Conservation (phyloP, 1,140 invertebrate species). For the Drosophila albomicans region DNA sequence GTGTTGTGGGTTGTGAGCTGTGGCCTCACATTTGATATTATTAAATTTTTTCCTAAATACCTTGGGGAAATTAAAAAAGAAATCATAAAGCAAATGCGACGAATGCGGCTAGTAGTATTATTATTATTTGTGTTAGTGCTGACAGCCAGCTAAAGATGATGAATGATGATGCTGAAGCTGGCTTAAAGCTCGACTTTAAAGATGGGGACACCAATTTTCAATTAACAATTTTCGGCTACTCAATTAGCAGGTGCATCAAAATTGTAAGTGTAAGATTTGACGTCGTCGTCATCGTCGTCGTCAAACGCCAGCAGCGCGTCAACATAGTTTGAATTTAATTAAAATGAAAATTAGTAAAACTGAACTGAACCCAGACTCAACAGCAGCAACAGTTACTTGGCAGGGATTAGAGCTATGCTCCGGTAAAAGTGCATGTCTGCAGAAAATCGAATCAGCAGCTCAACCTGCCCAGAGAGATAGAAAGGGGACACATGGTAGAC, state of each 20-base stretch:
- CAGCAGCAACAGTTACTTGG: conserved; percentile 74
- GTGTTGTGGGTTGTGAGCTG: background rate
- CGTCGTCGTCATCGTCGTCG: conserved; percentile 29
- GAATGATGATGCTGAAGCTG: conserved; percentile 16
- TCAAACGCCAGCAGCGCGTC: conserved; percentile 63
- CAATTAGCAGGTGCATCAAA: conserved; percentile 68
- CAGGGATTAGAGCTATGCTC: conserved; percentile 67
- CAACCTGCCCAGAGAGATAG: conserved; percentile 28
- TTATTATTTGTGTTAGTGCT: background rate
- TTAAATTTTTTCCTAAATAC: conserved; percentile 81
- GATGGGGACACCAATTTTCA: conserved; percentile 45
- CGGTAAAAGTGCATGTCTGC: conserved; percentile 79
- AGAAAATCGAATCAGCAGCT: conserved; percentile 82
- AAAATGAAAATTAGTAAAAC: conserved; percentile 79
- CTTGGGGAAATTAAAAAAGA: conserved; percentile 81
- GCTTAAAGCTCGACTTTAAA: conserved; percentile 25
- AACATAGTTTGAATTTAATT: conserved; percentile 82
- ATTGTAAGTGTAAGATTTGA: conserved; percentile 65
- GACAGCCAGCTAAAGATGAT: conserved; percentile 13
- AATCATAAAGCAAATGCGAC: conserved; percentile 71
- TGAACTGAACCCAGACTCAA: conserved; percentile 1
- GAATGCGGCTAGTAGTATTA: conserved; percentile 12
- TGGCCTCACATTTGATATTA: conserved; percentile 66
- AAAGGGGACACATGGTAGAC: background rate
- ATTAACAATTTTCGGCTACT: conserved; percentile 75